Evolutionary conservation across 2,888 invertebrate genomes (phyloP).

Genomic region (Timema podura): DNA sequence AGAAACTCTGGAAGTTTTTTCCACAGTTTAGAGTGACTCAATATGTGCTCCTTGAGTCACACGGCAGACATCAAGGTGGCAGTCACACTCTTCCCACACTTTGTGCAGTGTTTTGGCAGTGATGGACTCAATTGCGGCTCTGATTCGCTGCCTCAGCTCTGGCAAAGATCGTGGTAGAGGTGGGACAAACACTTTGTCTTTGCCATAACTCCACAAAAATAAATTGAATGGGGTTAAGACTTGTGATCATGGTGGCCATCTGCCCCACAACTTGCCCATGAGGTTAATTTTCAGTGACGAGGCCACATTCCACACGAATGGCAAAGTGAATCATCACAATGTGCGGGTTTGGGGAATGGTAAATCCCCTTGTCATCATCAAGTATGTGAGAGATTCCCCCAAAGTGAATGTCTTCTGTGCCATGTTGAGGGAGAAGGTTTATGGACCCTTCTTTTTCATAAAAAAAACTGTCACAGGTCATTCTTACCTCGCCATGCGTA

Average conservation of each 20-base stretch:
- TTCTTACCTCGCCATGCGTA: slow-evolving; percentile 9
- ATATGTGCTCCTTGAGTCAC: slow-evolving; percentile 11
- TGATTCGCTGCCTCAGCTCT: slow-evolving; percentile 6
- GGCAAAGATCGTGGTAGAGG: not conserved
- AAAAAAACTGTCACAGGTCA: not conserved
- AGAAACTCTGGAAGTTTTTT: slow-evolving; percentile 10
- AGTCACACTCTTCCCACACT: slow-evolving; percentile 4
- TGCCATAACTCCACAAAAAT: not conserved
- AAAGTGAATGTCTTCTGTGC: no score
- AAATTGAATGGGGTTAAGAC: not conserved
- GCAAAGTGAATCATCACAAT: no score
- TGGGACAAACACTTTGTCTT: slow-evolving; percentile 6
- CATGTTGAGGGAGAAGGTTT: not conserved
- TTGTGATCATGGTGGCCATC: not conserved
- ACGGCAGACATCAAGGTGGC: slow-evolving; percentile 7
- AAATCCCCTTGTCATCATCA: no score
- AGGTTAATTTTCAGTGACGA: no score
- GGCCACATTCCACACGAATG: no score
- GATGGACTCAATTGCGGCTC: slow-evolving; percentile 9
- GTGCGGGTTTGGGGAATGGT: no score
- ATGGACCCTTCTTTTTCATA: not conserved
- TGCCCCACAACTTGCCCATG: not conserved
- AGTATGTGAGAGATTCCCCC: no score
- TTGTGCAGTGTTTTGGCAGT: slow-evolving; percentile 4
- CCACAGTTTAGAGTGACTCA: not conserved